Evolutionary conservation across 1,140 invertebrate genomes (phyloP).

Genomic region (Zaprionus davidi): DNA sequence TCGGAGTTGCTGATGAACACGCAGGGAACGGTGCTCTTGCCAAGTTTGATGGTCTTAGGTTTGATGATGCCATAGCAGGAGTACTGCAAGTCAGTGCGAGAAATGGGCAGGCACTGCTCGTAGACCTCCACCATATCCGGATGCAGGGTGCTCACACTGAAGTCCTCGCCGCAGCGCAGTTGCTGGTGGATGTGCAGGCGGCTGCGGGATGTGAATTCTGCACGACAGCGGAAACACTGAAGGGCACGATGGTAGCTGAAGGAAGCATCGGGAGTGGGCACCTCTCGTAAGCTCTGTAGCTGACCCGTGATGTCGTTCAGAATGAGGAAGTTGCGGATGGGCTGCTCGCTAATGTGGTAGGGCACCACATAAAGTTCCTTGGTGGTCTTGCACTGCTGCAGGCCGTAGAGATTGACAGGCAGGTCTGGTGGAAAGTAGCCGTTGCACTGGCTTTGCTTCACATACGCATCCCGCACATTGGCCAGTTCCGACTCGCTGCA

Average conservation of each 20-base stretch:
- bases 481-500: constrained; percentile 47
- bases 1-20: constrained; percentile 67
- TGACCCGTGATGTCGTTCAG: constrained; percentile 59
- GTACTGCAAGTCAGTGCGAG: constrained; percentile 56
- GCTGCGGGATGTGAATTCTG: constrained; percentile 43
- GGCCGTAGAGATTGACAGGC: constrained; percentile 62
- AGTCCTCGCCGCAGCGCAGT: constrained; percentile 63
- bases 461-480: constrained; percentile 52
- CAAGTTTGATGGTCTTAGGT: constrained; percentile 57
- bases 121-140: constrained; percentile 70
- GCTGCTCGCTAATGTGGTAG: constrained; percentile 63
- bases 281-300: constrained; percentile 62
- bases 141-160: constrained; percentile 64
- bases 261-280: constrained; percentile 17
- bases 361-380: constrained; percentile 67
- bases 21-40: constrained; percentile 63
- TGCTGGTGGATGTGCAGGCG: constrained; percentile 62
- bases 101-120: constrained; percentile 68
- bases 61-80: constrained; percentile 68
- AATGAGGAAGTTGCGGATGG: constrained; percentile 67
- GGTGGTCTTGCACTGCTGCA: constrained; percentile 64
- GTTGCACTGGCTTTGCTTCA: constrained; percentile 60
- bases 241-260: constrained; percentile 3
- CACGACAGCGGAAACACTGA: constrained; percentile 52
- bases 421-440: constrained; percentile 66